Conservation (phyloP, 2,888 invertebrate genomes). For the Allophyes oxyacanthae region DNA sequence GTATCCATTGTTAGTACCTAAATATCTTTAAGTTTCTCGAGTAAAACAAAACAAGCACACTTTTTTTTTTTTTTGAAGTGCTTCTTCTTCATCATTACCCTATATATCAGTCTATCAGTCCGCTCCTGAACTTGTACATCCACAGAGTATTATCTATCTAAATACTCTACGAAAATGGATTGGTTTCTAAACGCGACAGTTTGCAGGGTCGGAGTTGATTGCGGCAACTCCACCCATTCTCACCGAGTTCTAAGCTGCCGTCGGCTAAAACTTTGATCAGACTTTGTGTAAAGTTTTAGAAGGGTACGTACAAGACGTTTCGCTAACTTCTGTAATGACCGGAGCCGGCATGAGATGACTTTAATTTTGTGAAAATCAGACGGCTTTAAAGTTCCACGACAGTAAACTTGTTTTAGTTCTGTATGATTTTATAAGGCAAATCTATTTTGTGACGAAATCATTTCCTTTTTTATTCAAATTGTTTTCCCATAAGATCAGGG, state of each 20-base stretch:
- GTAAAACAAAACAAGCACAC: too few species aligned
- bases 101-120: too few species aligned
- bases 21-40: too few species aligned
- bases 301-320: constrained; percentile 28
- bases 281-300: constrained; percentile 32
- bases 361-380: constrained; percentile 35
- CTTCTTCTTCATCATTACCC: too few species aligned
- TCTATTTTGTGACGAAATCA: too few species aligned
- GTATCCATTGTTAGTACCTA: too few species aligned
- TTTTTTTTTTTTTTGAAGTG: too few species aligned
- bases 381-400: neutral
- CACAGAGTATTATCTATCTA: neutral
- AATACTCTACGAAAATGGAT: constrained; percentile 3
- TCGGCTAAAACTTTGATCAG: constrained; percentile 46
- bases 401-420: too few species aligned
- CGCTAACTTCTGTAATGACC: constrained; percentile 39
- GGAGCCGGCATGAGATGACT: constrained; percentile 24
- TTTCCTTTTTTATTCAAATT: too few species aligned
- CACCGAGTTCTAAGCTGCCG: constrained; percentile 21
- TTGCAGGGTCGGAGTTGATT: constrained; percentile 16
- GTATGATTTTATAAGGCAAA: too few species aligned
- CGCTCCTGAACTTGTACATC: too few species aligned
- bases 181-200: neutral
- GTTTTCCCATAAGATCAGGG: too few species aligned
- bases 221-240: constrained; percentile 12